Base-by-base conservation (phyloP, 2,113 vertebrate species). In the Alaudala cheleensis region DNA sequence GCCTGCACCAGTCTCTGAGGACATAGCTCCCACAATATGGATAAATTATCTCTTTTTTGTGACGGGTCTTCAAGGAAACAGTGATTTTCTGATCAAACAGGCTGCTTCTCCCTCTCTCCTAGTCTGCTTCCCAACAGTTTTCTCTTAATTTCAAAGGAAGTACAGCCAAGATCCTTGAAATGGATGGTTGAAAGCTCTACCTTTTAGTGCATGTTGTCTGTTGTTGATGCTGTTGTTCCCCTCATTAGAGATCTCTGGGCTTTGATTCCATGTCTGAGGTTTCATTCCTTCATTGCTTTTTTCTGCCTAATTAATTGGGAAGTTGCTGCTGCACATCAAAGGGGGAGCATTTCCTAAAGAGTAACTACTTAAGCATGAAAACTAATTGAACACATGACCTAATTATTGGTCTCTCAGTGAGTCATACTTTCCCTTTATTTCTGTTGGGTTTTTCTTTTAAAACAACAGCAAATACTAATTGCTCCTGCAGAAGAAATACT, bases 331-430 rank as follows among this genome's bases (percentile, higher is more conserved):
- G 67, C 78, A 96, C 94, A 93, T 97, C 97, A 96, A 94, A 97
- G 97, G 44, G 87, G 69, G 78, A 89, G 79, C 62, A n/a, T 92
- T 96, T 97, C 91, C 92, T 90, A 72, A 86, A 94, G 96, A 92
- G 88, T 88, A 92, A 95, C 90, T 67, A 95, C 84, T 91, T 95
- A 91, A 96, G 93, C 96, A 97, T 93, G 95, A 96, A 70, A 95
- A 92, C 95, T 96, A 95, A 97, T 97, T 96, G 96, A 97, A 96
- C 93, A 73, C 92, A 93, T 91, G 95, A 97, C 97, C 97, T 97
- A 97, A 97, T 98, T 98, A 97, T 93, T 96, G 95, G 80, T 90
- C 83, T 83, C 92, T 95, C 95, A 91, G 88, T 87, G 96, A 96
- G 79, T 90, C 95, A 95, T 91, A 45, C 92, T 95, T 89, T 89